Conservation (phyloP, 2,888 invertebrate genomes). For the Thecophora atra region DNA sequence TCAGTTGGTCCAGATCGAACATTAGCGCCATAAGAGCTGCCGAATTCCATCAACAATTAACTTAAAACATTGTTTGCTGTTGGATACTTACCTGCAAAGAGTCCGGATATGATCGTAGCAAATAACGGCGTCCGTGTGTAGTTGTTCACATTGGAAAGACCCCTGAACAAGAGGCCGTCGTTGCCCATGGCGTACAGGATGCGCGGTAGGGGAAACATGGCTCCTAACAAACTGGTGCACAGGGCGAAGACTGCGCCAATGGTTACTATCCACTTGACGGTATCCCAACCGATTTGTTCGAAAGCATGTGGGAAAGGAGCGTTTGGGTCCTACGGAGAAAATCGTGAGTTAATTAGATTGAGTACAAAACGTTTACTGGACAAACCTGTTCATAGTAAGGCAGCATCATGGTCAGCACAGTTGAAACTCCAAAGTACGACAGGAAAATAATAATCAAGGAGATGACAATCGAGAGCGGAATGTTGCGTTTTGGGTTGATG, state of each 20-base stretch:
- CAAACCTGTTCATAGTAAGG: slow-evolving; percentile 86
- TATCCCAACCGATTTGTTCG: slow-evolving; percentile 76
- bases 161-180: slow-evolving; percentile 85
- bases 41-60: not conserved
- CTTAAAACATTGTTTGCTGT: not conserved
- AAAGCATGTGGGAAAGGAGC: slow-evolving; percentile 92
- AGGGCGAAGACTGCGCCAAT: slow-evolving; percentile 92
- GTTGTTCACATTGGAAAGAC: slow-evolving; percentile 74
- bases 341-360: not conserved
- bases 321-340: slow-evolving; percentile 72
- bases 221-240: slow-evolving; percentile 85
- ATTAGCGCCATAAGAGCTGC: slow-evolving; percentile 83
- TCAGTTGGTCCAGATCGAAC: slow-evolving; percentile 89
- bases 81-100: slow-evolving; percentile 72
- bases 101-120: slow-evolving; percentile 80
- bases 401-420: slow-evolving; percentile 92
- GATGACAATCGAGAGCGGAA: slow-evolving; percentile 88
- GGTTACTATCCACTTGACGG: slow-evolving; percentile 88
- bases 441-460: slow-evolving; percentile 85
- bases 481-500: slow-evolving; percentile 88
- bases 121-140: slow-evolving; percentile 82
- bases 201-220: slow-evolving; percentile 88
- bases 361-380: not conserved
- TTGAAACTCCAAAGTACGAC: slow-evolving; percentile 91
- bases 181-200: slow-evolving; percentile 91